Percentiles rank a stretch among this genome's conserved stretches.
Evolutionary conservation across 2,888 invertebrate species (phyloP).

Genomic region (Pheosia tremula): DNA sequence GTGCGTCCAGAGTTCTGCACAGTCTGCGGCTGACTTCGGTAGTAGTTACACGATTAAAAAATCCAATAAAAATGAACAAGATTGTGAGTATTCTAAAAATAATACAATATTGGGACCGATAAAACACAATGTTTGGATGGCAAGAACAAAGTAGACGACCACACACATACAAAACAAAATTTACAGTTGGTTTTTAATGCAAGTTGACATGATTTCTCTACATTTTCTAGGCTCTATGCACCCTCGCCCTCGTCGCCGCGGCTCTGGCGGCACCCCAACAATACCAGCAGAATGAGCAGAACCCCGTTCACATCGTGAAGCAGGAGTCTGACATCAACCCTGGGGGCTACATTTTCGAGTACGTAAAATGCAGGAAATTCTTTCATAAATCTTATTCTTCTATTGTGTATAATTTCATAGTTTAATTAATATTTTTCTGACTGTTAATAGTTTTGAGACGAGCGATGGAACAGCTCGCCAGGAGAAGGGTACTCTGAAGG

Average conservation of each 20-base stretch:
- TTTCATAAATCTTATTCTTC: constrained; percentile 1
- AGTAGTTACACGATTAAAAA: constrained; percentile 5
- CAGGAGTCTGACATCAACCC: constrained; percentile 4
- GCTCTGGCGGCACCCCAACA: constrained; percentile 46
- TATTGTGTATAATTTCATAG: not conserved
- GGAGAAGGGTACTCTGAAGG: constrained; percentile 78
- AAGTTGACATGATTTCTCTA: not conserved
- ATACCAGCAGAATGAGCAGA: constrained; percentile 20
- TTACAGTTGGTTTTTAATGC: not conserved
- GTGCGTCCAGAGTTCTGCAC: constrained; percentile 13
- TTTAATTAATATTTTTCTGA: not conserved
- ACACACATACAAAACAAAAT: too few species aligned
- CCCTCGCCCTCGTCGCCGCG: constrained; percentile 41
- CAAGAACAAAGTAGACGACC: too few species aligned
- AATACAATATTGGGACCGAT: not conserved
- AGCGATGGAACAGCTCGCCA: constrained; percentile 77
- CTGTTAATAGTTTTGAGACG: constrained; percentile 64
- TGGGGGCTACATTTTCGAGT: constrained; percentile 4
- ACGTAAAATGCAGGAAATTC: not conserved
- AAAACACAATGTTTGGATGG: not conserved
- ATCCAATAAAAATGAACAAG: not conserved
- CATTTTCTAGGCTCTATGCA: constrained; percentile 2
- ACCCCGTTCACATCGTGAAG: constrained; percentile 32
- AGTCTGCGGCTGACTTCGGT: constrained; percentile 27
- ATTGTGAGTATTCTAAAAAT: constrained; percentile 24